Percentiles rank a stretch among this genome's conserved stretches.
Evolutionary conservation across 2,797 vertebrate genomes (phyloP).

Genomic region (Alcedo atthis): DNA sequence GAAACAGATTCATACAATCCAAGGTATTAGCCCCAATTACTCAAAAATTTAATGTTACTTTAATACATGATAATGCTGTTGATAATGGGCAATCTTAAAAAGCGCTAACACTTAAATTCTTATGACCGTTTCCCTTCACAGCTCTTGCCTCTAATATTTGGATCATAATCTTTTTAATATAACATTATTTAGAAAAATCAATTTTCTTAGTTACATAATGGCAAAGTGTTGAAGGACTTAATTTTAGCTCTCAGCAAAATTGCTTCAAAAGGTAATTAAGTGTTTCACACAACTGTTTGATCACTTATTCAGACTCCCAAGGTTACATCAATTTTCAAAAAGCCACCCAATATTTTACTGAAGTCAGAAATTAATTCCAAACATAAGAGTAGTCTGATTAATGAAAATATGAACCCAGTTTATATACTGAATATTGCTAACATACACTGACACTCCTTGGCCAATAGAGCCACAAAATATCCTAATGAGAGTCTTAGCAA

Average conservation of each 20-base stretch:
- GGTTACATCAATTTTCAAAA: slow-evolving; percentile 75
- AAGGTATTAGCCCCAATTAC: slow-evolving; percentile 80
- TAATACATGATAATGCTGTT: slow-evolving; percentile 77
- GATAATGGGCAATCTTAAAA: slow-evolving; percentile 77
- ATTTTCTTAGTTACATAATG: slow-evolving; percentile 82
- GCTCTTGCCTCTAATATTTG: slow-evolving; percentile 77
- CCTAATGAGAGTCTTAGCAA: background rate
- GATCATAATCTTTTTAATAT: slow-evolving; percentile 81
- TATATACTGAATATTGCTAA: background rate
- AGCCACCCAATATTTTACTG: slow-evolving; percentile 66
- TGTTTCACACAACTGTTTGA: slow-evolving; percentile 76
- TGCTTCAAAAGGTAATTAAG: slow-evolving; percentile 79
- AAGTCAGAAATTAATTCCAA: slow-evolving; percentile 70
- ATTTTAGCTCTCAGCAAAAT: slow-evolving; percentile 80
- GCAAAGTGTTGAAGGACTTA: slow-evolving; percentile 77
- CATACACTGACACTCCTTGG: background rate
- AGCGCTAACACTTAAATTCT: slow-evolving; percentile 72
- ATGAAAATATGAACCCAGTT: background rate
- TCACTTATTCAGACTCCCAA: slow-evolving; percentile 75
- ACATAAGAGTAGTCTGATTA: slow-evolving; percentile 1
- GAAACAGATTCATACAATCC: slow-evolving; percentile 75
- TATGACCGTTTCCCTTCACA: slow-evolving; percentile 79
- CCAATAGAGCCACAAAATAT: fast-evolving
- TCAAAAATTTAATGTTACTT: slow-evolving; percentile 79
- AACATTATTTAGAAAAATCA: slow-evolving; percentile 84